Base-by-base conservation (phyloP, 2,113 vertebrate genomes). In the Toxotes chatareus region DNA sequence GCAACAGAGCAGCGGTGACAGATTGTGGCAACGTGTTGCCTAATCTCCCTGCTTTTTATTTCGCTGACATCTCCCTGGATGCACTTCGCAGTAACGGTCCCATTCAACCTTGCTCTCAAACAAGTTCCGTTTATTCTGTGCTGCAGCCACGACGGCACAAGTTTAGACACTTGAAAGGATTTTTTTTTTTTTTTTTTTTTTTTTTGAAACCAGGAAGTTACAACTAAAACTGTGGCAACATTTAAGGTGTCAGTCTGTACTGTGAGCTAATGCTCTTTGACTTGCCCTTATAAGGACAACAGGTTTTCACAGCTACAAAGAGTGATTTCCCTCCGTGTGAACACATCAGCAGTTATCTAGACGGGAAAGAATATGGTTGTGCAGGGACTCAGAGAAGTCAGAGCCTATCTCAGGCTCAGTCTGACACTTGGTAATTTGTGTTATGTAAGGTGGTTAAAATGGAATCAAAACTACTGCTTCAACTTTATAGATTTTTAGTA, bases 221-320 rank as follows among this genome's bases (percentile, higher is more conserved):
- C 46, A 67, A 3, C 2, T 9, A 7, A 82, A 46, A 27, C n/a
- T 64, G 81, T 77, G 65, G 68, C 9, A 80, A 80, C 65, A 44
- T 74, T 34, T 16, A 47, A 84, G 60, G 75, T 86, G 72, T 46
- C 79, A 67, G 56, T 62, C 3, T 34, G 64, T 64, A 32, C 64
- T 47, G 63, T 67, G 77, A 62, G 73, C 60, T 49, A 38, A 1
- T 61, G 74, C 60, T 81, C 74, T 65, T 86, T 85, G 57, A 70
- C 69, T 89, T 96, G 93, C 61, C 96, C 96, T 89, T 96, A 97
- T 95, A 96, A 95, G 97, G 97, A 77, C 86, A 96, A 34, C 78
- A 93, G 89, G 89, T 90, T 89, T 84, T 87, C 76, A 71, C 38
- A 21, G 55, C 93, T 88, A 67, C 87, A 78, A 75, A 91, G 84